phyloP scores from a whole-genome alignment of 2,113 vertebrate genomes.

The Mesembrinibis cayennensis region DNA sequence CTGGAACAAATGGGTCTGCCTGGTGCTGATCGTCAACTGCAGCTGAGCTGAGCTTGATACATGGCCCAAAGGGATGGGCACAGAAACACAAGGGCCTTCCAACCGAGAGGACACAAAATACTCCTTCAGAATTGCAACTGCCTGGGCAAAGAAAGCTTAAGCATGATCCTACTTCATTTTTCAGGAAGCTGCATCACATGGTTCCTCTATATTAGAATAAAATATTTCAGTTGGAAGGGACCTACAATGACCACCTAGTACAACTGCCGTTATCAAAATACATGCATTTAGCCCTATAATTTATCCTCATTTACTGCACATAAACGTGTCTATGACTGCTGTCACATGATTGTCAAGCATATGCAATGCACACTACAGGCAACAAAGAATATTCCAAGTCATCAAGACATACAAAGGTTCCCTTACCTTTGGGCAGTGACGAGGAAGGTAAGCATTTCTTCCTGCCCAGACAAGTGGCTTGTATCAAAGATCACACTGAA shows the following conservation, averaged over 20 bases:
- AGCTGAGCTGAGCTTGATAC: not conserved
- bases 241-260: not conserved
- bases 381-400: not conserved
- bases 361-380: not conserved
- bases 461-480: constrained; percentile 89
- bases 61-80: not conserved
- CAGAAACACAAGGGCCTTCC: not conserved
- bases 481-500: constrained; percentile 97
- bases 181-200: not conserved
- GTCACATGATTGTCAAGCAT: not conserved
- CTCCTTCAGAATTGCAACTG: not conserved
- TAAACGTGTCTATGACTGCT: not conserved
- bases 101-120: not conserved
- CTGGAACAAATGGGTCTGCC: constrained; percentile 8
- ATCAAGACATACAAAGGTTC: not conserved
- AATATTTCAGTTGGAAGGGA: not conserved
- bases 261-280: not conserved
- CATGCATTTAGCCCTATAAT: not conserved
- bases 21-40: not conserved
- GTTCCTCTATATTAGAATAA: not conserved
- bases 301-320: not conserved
- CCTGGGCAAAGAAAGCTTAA: not conserved
- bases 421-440: constrained; percentile 90
- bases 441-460: constrained; percentile 86
- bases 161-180: not conserved